These are phyloP conservation scores for Meganola albula DNA, from an alignment of 2,888 invertebrate genomes.

Conservation along the genomic window DNA sequence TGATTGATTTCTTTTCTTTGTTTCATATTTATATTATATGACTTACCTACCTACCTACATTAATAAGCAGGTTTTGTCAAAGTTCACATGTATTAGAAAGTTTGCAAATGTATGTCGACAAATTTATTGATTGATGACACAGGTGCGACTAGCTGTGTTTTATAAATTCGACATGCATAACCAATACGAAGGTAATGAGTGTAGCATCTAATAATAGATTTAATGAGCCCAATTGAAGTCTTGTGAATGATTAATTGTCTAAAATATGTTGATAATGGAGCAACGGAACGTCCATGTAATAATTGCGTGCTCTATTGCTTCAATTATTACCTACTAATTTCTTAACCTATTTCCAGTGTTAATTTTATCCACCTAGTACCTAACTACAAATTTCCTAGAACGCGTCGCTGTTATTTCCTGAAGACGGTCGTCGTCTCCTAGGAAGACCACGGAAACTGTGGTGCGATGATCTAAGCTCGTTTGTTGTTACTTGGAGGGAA, in stretches of 20 bases:
- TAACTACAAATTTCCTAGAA: too few species aligned
- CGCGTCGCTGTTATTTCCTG: too few species aligned
- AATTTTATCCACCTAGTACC: too few species aligned
- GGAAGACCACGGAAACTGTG: too few species aligned
- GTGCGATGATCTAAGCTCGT: too few species aligned
- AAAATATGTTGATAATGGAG: slow-evolving; percentile 24
- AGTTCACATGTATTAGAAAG: slow-evolving; percentile 9
- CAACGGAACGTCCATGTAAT: slow-evolving; percentile 25
- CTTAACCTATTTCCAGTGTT: neutral
- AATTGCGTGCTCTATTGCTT: slow-evolving; percentile 24
- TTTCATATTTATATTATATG: too few species aligned
- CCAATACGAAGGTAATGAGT: slow-evolving; percentile 26
- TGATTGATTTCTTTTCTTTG: too few species aligned
- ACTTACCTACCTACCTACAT: too few species aligned
- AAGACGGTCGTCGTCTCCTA: too few species aligned
- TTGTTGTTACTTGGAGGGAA: too few species aligned
- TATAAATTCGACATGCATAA: slow-evolving; percentile 27
- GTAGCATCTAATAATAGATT: slow-evolving; percentile 27
- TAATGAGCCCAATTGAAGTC: slow-evolving; percentile 28
- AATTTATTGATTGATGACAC: slow-evolving; percentile 30
- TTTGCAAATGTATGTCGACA: slow-evolving; percentile 14
- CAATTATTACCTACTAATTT: neutral
- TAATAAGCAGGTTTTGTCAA: slow-evolving; percentile 22
- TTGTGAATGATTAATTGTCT: slow-evolving; percentile 26
- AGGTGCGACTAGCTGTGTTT: slow-evolving; percentile 27